Percentiles rank a stretch among this genome's conserved stretches.
phyloP scores from a whole-genome alignment of 2,113 vertebrate species.

The Salvelinus alpinus region DNA sequence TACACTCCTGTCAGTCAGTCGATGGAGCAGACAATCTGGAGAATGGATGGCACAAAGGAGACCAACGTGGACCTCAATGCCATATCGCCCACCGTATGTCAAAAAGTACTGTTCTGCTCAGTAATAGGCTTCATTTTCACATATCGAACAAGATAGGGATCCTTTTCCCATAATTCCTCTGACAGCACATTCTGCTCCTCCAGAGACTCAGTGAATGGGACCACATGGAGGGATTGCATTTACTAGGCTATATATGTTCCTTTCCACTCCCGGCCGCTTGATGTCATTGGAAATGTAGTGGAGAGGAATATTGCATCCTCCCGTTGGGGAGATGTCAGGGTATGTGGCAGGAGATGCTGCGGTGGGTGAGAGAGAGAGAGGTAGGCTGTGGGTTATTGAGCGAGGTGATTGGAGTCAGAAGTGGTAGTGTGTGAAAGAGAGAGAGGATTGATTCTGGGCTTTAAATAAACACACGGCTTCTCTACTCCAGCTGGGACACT shows the following conservation, averaged over 20 bases:
- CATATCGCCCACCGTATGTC: too few species aligned
- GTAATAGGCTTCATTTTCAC: too few species aligned
- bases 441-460: slow-evolving; percentile 66
- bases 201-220: too few species aligned
- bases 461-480: slow-evolving; percentile 70
- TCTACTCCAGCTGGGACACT: slow-evolving; percentile 68
- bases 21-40: too few species aligned
- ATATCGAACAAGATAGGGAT: too few species aligned
- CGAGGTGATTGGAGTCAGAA: background rate
- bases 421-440: slow-evolving; percentile 6
- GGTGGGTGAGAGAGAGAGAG: background rate
- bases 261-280: background rate
- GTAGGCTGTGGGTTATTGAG: background rate
- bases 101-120: too few species aligned
- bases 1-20: too few species aligned
- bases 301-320: background rate
- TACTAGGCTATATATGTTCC: background rate
- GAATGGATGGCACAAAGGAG: too few species aligned
- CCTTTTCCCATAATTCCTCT: too few species aligned
- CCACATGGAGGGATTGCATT: too few species aligned
- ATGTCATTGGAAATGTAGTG: slow-evolving; percentile 5
- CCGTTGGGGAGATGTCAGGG: background rate
- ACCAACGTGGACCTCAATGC: too few species aligned
- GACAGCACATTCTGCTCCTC: too few species aligned
- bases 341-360: background rate